phyloP scores from a whole-genome alignment of 2,113 vertebrate genomes.

The Arothron firmamentum region DNA sequence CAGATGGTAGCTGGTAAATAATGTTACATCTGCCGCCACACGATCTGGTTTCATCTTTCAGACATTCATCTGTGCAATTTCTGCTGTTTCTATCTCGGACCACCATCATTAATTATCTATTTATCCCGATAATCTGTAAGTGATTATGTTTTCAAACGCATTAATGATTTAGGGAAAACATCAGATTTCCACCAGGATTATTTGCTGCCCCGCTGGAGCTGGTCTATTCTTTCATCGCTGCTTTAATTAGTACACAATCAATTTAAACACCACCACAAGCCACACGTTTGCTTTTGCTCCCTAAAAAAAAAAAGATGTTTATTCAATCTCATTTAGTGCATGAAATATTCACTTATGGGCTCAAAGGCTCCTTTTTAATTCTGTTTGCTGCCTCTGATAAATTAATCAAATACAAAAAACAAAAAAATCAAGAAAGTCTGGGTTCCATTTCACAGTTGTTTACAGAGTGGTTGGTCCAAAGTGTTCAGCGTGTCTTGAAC shows the following conservation, averaged over 20 bases:
- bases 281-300: neutral
- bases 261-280: neutral
- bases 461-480: neutral
- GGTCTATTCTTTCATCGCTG: neutral
- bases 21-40: neutral
- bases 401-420: neutral
- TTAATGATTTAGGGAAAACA: constrained; percentile 21
- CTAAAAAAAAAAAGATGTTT: neutral
- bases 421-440: neutral
- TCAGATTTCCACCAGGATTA: neutral
- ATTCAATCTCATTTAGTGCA: neutral
- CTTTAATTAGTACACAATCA: constrained; percentile 14
- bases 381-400: constrained; percentile 2
- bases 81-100: constrained; percentile 4
- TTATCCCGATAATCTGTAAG: constrained; percentile 1
- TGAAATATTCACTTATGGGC: constrained; percentile 1
- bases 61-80: constrained; percentile 9
- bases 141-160: constrained; percentile 28
- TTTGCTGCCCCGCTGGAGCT: constrained; percentile 10
- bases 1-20: neutral
- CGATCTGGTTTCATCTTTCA: neutral
- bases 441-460: neutral
- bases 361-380: neutral
- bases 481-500: neutral
- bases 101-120: constrained; percentile 9